Evolutionary conservation across 2,113 vertebrate species (phyloP), one percentile per base, ranked within the genome.

Genomic region (Myotis brandtii): DNA sequence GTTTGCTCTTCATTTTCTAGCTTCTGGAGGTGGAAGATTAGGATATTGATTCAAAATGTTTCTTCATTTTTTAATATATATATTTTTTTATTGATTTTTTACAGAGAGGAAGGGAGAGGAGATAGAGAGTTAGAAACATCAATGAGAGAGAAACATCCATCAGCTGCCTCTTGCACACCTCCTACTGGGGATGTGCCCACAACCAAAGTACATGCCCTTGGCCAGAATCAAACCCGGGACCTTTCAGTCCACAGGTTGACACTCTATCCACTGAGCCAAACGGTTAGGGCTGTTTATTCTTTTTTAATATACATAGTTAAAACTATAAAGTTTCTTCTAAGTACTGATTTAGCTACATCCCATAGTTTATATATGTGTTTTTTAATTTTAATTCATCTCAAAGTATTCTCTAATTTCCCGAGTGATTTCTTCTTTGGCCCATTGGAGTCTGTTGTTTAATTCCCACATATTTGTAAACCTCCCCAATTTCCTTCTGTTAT

Each of bases 321-420:
- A 96, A 46, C 16, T 94, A 64, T 9, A 40, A 48, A 95, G 62
- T 25, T 70, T 13, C 50, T 87, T 37, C 25, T 80, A 69, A 87
- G 50, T 43, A 80, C 5, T 52, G 12, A 82, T 62, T 77, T 54
- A 66, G 13, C 9, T 87, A 5, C 2, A 69, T 81, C 32, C 79
- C 32, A 12, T 30, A 67, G 16, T 88, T 67, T 93, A 13, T 0
- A 34, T 50, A 8, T 76, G 20, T 64, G 23, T 56, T 12, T 64
- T 94, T 88, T 86, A 23, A 50, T 30, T 93, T 86, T 95, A 37
- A 86, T 92, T 86, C 69, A 86, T 80, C 40, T 95, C 25, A 43
- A 93, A 79, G 18, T 37, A 89, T 34, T 89, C 84, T 93, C 75
- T 77, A 56, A 66, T 73, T 56, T 87, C 25, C 23, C 5, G 43